Evolutionary conservation across 1,140 invertebrate species (phyloP), one percentile per base, ranked within the genome.

Genomic region (Phymorhynchus buccinoides): DNA sequence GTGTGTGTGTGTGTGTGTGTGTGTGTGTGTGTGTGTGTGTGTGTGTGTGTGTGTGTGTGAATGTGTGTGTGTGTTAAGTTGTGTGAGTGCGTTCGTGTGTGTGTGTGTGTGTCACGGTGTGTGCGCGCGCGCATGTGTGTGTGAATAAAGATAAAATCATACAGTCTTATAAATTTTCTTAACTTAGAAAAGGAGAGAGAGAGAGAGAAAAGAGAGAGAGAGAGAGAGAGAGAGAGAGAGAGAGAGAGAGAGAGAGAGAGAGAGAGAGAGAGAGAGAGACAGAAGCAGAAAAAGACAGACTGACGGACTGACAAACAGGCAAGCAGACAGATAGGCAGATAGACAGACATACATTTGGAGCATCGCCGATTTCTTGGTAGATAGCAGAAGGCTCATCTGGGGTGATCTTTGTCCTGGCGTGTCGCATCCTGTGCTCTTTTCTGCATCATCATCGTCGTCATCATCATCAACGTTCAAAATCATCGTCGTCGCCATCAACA

Each of bases 1-100:
- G 4, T 48, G 41, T n/a, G 41, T 80, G 79, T 56, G 1, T 37
- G 1, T 71, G 30, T 71, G 75, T 39, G 3, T 78, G 75, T 3
- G 22, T 3, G 75, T 39, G 3, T 39, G 75, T 42, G 75, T n/a
- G 3, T 32, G 75, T 78, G 37, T 41, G 75, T 78, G 75, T 42
- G 27, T 22, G 12, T 44, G 39, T 78, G 75, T 77, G 79, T 52
- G 42, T n/a, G 79, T 80, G 79, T 12, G 79, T 80, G 79, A 6
- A 30, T 80, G 71, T 75, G 71, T 37, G 71, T 80, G 41, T n/a
- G 16, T 48, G 41, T n/a, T 41, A 18, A 42, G 7, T 16, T 80
- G 78, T n/a, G 44, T 80, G 78, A 1, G 44, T 48, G 42, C 41
- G 44, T 48, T 35, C 41, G 41, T 80, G 27, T 80, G 27, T 48